Conservation (phyloP, 2,113 vertebrate species). For the Phylloscopus trochilus region DNA sequence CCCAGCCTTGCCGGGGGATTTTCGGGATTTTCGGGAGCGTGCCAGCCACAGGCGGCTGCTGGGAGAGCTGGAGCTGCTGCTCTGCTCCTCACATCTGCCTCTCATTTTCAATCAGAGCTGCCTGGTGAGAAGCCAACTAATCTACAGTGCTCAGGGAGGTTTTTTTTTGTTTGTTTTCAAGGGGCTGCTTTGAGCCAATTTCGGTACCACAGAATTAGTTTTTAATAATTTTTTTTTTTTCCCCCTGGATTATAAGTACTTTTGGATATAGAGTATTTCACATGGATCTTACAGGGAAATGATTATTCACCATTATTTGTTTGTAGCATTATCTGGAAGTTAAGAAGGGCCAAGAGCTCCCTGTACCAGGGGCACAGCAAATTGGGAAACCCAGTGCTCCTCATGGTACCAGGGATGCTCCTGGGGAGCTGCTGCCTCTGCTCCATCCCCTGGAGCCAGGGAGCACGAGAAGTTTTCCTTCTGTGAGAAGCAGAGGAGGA, state of each 20-base stretch:
- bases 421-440: neutral
- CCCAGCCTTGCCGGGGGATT: neutral
- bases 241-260: neutral
- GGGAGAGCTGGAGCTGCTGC: conserved; percentile 6
- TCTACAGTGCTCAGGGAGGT: neutral
- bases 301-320: neutral
- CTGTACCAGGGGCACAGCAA: neutral
- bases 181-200: conserved; percentile 14
- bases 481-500: neutral
- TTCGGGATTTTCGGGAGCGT: neutral
- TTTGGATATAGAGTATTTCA: neutral
- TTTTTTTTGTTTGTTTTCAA: conserved; percentile 23
- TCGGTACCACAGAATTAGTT: conserved; percentile 8
- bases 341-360: neutral
- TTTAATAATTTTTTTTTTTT: neutral
- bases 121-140: conserved; percentile 37
- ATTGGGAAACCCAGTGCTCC: neutral
- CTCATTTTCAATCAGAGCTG: conserved; percentile 45
- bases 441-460: neutral
- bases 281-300: neutral
- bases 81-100: conserved; percentile 51
- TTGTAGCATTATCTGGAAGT: neutral
- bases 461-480: too few relatives aligned
- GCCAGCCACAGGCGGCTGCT: conserved; percentile 27
- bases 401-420: neutral